Base-by-base conservation (phyloP, 2,888 invertebrate genomes). In the Heteropelma amictum region DNA sequence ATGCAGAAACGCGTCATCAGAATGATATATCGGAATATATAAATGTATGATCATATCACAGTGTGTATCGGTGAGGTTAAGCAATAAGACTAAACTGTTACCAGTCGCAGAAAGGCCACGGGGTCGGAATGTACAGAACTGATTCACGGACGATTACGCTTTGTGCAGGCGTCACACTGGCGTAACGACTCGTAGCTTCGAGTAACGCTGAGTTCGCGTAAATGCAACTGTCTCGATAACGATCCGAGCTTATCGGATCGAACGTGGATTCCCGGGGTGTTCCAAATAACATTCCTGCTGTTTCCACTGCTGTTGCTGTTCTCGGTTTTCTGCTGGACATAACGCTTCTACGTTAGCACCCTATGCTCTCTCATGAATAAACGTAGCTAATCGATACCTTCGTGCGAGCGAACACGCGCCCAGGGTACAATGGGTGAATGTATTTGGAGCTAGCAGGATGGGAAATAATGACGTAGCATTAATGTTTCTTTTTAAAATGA, bases 221-320 rank as follows among this genome's bases (percentile, higher is more conserved):
- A 79, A 79, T 79, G 79, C 79, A 76, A 80, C 79, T 56, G 72
- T 71, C 78, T 77, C 77, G 82, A 82, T 82, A 82, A 83, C 78
- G 76, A 82, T 83, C 80, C 60, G 49, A 72, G 78, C 79, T 81
- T 83, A 82, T 77, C 79, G 77, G 74, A 76, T 58, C 71, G 72
- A 77, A 70, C 67, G 63, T 14, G 70, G 33, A 65, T 54, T 53
- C 49, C 33, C 45, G 28, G 45, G 3, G 42, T 38, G 21, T 42
- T 64, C 30, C 40, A 12, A 64, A 17, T 64, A n/a, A 28, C 47
- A 12, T 61, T 56, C 47, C 35, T n/a, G 28, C 28, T 42, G 26
- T 10, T 33, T 33, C 45, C 3, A 35, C 38, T 28, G 12, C 40
- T n/a, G 26, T 14, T 19, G 40, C 19, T 30, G 30, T 17, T 60